Percentiles rank a stretch among this genome's conserved stretches.
These are phyloP conservation scores for Plectrocnemia conspersa DNA, from an alignment of 1,140 invertebrate genomes.

Conservation along the genomic window DNA sequence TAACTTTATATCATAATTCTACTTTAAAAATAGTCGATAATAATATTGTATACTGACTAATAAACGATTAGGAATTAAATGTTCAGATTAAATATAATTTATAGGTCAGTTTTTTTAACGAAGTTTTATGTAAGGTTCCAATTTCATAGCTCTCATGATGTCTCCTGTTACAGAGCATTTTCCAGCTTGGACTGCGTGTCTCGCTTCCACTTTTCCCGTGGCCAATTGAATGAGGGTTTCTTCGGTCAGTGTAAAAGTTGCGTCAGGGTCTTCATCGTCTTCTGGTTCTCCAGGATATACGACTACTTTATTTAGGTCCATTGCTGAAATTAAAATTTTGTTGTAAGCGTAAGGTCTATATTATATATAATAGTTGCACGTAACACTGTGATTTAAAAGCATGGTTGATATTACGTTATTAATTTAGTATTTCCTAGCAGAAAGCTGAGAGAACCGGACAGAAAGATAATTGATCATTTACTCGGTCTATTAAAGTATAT, in stretches of 20 bases:
- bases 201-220: slow-evolving; percentile 41
- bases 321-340: slow-evolving; percentile 38
- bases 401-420: too few species aligned
- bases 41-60: too few species aligned
- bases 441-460: too few species aligned
- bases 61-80: neutral
- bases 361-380: neutral
- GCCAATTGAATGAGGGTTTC: slow-evolving; percentile 46
- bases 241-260: slow-evolving; percentile 47
- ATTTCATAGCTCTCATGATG: slow-evolving; percentile 50
- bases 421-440: too few species aligned
- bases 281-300: slow-evolving; percentile 47
- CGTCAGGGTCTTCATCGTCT: slow-evolving; percentile 44
- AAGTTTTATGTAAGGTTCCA: slow-evolving; percentile 50
- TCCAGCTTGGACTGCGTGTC: slow-evolving; percentile 47
- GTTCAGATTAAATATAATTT: neutral
- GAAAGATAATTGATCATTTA: neutral
- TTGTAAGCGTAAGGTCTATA: neutral
- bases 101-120: too few species aligned
- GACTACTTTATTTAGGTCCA: slow-evolving; percentile 46
- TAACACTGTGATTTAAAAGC: too few species aligned
- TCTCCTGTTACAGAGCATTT: slow-evolving; percentile 49
- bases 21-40: too few species aligned
- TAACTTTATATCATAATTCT: too few species aligned
- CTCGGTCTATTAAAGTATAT: too few species aligned